Evolutionary conservation across 2,113 vertebrate species (phyloP).

Genomic region (Coregonus clupeaformis): DNA sequence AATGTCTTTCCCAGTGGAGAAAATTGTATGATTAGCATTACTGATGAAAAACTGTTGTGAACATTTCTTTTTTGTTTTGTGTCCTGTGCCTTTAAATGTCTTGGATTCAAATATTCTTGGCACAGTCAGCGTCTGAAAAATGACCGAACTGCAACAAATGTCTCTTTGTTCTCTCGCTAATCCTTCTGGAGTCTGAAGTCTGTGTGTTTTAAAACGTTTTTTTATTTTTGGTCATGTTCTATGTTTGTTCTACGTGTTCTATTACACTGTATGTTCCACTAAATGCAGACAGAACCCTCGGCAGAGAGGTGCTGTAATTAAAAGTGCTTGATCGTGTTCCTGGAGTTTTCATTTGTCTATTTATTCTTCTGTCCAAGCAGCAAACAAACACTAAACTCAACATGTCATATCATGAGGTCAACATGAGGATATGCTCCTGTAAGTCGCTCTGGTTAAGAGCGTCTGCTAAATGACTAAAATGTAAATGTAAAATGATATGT

Average conservation of each 20-base stretch:
- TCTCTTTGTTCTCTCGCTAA: conserved; percentile 56
- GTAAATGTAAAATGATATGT: too few species aligned
- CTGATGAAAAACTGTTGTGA: conserved; percentile 59
- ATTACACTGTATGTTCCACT: conserved; percentile 47
- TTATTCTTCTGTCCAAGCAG: background rate
- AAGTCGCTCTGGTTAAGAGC: too few species aligned
- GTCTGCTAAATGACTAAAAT: too few species aligned
- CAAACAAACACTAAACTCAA: background rate
- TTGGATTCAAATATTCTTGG: conserved; percentile 43
- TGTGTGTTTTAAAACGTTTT: conserved; percentile 42
- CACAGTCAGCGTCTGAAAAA: conserved; percentile 1
- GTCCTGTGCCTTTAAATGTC: conserved; percentile 47
- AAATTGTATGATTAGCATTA: conserved; percentile 48
- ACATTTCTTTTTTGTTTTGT: conserved; percentile 58
- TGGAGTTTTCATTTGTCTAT: background rate
- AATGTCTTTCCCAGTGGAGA: conserved; percentile 25
- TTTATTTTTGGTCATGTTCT: conserved; percentile 54
- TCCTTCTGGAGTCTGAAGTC: conserved; percentile 48
- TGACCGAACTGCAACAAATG: conserved; percentile 38
- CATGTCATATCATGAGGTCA: background rate
- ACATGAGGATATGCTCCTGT: background rate
- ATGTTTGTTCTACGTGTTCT: conserved; percentile 57
- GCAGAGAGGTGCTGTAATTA: conserved; percentile 62
- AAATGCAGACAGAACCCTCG: conserved; percentile 45
- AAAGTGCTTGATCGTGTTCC: conserved; percentile 37